Evolutionary conservation across 2,888 invertebrate genomes (phyloP).

Genomic region (Steromphala cineraria): DNA sequence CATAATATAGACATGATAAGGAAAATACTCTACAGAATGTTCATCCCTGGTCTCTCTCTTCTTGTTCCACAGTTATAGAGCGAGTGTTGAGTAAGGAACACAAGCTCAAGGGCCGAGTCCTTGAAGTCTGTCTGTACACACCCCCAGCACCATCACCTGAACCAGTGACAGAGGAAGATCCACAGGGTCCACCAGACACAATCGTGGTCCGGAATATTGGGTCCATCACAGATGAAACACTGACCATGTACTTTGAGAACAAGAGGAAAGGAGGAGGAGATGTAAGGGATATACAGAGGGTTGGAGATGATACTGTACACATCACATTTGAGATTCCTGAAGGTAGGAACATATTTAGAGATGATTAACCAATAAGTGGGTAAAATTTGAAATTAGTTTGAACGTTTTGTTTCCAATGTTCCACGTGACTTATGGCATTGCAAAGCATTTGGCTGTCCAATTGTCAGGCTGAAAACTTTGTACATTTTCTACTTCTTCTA

Average conservation of each 20-base stretch:
- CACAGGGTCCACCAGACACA: not conserved
- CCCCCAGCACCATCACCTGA: not conserved
- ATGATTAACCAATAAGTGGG: too few relatives aligned
- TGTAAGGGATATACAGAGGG: not conserved
- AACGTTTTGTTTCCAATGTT: too few relatives aligned
- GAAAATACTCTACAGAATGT: too few relatives aligned
- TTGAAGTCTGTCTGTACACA: not conserved
- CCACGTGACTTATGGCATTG: too few relatives aligned
- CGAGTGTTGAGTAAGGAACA: not conserved
- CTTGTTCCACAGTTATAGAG: not conserved
- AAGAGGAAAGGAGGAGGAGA: not conserved
- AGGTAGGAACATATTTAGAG: not conserved
- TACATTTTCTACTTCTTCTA: too few relatives aligned
- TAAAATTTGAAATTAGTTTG: too few relatives aligned
- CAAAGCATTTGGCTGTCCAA: too few relatives aligned
- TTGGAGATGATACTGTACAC: not conserved
- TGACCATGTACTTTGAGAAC: slow-evolving; percentile 17
- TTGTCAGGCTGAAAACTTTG: too few relatives aligned
- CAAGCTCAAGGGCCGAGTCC: not conserved
- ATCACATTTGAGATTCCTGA: not conserved
- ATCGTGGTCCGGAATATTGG: not conserved
- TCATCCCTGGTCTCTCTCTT: too few relatives aligned
- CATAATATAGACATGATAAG: too few relatives aligned
- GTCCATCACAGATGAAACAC: not conserved
- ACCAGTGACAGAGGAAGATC: not conserved